phyloP scores from a whole-genome alignment of 2,888 invertebrate genomes.

The Pediacus dermestoides region DNA sequence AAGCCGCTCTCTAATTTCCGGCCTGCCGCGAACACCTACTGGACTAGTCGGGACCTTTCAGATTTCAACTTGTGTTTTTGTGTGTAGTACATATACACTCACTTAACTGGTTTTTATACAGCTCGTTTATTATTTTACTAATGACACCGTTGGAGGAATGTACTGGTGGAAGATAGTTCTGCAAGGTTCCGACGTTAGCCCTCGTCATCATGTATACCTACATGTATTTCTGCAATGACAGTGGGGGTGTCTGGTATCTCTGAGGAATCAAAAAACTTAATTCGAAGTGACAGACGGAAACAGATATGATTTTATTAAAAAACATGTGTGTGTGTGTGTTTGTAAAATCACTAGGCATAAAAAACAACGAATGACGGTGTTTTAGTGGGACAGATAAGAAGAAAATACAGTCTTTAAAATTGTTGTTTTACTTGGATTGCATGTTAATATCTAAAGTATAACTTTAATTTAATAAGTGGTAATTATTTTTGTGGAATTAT shows the following conservation, averaged over 20 bases:
- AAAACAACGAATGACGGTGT: too few species aligned
- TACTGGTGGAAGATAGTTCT: too few species aligned
- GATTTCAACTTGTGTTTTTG: neutral
- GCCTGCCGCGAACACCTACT: constrained; percentile 41
- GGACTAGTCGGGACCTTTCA: neutral
- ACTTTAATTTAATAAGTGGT: neutral
- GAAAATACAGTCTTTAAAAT: too few species aligned
- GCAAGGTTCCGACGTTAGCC: too few species aligned
- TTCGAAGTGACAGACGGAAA: constrained; percentile 40
- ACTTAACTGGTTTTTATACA: too few species aligned
- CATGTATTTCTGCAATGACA: too few species aligned
- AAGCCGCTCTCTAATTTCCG: constrained; percentile 49
- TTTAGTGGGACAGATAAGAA: too few species aligned
- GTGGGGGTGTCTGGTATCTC: too few species aligned
- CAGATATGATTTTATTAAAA: constrained; percentile 28
- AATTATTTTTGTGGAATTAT: too few species aligned
- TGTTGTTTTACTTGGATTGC: neutral
- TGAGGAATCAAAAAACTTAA: constrained; percentile 38
- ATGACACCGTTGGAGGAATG: too few species aligned
- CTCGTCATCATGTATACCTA: too few species aligned
- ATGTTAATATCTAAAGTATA: neutral
- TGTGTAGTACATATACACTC: neutral
- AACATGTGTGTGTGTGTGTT: constrained; percentile 25
- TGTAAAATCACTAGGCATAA: neutral
- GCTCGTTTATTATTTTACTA: too few species aligned